Evolutionary conservation across 2,113 vertebrate species (phyloP).

Genomic region (Pyrgilauda ruficollis): DNA sequence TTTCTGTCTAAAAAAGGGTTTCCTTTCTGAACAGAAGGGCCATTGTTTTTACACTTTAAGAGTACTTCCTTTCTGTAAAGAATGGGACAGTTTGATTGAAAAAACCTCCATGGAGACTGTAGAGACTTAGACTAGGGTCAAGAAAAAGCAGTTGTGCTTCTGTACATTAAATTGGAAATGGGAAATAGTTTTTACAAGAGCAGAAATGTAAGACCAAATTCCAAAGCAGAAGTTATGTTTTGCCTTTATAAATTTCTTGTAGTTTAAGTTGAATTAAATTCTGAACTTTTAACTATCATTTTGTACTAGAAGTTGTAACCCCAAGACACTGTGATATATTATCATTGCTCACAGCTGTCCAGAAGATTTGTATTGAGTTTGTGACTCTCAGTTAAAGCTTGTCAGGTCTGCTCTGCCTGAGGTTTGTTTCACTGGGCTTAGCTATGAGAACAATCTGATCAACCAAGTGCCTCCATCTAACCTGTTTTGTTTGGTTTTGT

Average conservation of each 20-base stretch:
- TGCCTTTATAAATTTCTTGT: not conserved
- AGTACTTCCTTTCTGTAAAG: not conserved
- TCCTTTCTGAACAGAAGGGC: not conserved
- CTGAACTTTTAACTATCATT: not conserved
- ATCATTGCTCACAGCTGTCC: not conserved
- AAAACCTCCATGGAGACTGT: not conserved
- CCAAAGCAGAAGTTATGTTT: not conserved
- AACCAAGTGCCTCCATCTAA: not conserved
- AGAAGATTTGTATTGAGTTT: not conserved
- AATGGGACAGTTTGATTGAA: not conserved
- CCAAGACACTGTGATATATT: not conserved
- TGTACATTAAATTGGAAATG: not conserved
- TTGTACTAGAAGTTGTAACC: not conserved
- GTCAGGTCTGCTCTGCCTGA: not conserved
- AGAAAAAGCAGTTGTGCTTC: not conserved
- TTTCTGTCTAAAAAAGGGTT: not conserved
- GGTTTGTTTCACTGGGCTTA: not conserved
- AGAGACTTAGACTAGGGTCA: not conserved
- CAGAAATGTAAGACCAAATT: not conserved
- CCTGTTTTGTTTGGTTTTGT: accelerated
- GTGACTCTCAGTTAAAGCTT: not conserved
- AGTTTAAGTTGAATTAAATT: not conserved
- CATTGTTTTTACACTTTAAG: not conserved
- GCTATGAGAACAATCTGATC: not conserved
- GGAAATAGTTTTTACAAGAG: not conserved